Conservation (phyloP, 2,113 vertebrate genomes). For the Cebus imitator region DNA sequence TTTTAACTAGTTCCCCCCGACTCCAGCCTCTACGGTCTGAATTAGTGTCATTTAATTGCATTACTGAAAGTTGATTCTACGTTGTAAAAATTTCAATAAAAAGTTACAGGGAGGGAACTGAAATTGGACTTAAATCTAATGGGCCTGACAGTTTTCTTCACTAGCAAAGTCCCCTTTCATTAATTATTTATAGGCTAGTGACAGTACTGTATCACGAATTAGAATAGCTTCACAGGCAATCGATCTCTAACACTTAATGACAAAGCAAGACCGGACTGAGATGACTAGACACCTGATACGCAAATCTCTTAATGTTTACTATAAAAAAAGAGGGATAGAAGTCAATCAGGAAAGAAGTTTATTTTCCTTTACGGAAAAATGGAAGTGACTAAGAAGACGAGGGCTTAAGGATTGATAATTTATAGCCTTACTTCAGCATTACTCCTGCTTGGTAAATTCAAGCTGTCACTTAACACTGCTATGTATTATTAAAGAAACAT, state of each 20-base stretch:
- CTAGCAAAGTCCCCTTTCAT: slow-evolving; percentile 17
- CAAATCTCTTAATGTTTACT: slow-evolving; percentile 25
- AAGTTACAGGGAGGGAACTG: slow-evolving; percentile 46
- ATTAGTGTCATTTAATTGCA: slow-evolving; percentile 42
- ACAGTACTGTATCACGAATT: neutral
- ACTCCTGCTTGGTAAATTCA: neutral
- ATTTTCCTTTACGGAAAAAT: slow-evolving; percentile 47
- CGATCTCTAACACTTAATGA: slow-evolving; percentile 34
- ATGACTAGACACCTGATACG: neutral
- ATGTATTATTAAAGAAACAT: neutral
- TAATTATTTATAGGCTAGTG: slow-evolving; percentile 47
- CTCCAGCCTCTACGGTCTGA: neutral
- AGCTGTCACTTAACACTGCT: neutral
- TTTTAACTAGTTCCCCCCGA: neutral
- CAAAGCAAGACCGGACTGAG: neutral
- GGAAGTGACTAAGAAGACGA: neutral
- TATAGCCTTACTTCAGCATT: neutral
- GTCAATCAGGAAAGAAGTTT: slow-evolving; percentile 21
- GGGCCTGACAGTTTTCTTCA: slow-evolving; percentile 33
- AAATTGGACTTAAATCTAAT: slow-evolving; percentile 57
- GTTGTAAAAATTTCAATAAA: slow-evolving; percentile 58
- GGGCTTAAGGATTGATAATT: neutral
- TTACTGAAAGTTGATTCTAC: slow-evolving; percentile 52
- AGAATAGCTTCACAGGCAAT: neutral
- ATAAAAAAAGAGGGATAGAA: slow-evolving; percentile 35